Evolutionary conservation across 2,113 vertebrate genomes (phyloP), one percentile per base, ranked within the genome.

Genomic region (Clinocottus analis): DNA sequence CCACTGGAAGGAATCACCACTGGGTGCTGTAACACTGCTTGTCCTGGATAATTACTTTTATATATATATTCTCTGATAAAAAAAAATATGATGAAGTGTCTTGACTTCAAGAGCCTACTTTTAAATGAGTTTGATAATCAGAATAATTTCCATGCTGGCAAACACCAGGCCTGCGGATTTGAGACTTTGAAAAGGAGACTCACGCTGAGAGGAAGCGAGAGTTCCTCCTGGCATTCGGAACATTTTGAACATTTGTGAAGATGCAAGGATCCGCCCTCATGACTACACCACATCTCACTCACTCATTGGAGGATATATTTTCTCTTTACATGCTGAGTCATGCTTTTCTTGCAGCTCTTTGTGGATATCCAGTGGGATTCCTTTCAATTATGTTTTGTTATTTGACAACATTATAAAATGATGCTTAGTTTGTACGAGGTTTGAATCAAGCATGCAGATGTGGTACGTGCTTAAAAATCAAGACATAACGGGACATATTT

Each of bases 91-190:
- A 76, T 47, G 6, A 68, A 80, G 47, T 51, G 29, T 68, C 73
- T 82, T 41, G 27, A 80, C 64, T 72, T 86, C 43, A 72, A 61
- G 60, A 65, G 49, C 12, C 11, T 58, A 58, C 58, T 49, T 55
- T 72, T 53, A 77, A 79, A 83, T 84, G n/a, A 65, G 69, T 51
- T 49, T 82, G 77, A 85, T 85, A 67, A 78, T 76, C 72, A 49
- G 64, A 75, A 71, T 23, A n/a, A 66, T 64, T 74, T 76, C 37
- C 29, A 55, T 47, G 49, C 62, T 62, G 76, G 70, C 43, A 83
- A 85, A 71, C 55, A 69, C 13, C 19, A 75, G 5, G 12, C 56
- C 7, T 27, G 55, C 58, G 35, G 61, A 77, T 80, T 31, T 63
- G 14, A 77, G 47, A 63, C 55, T 75, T 77, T 75, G 35, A 77